phyloP scores from a whole-genome alignment of 2,888 invertebrate genomes.

The Papilio gigon region DNA sequence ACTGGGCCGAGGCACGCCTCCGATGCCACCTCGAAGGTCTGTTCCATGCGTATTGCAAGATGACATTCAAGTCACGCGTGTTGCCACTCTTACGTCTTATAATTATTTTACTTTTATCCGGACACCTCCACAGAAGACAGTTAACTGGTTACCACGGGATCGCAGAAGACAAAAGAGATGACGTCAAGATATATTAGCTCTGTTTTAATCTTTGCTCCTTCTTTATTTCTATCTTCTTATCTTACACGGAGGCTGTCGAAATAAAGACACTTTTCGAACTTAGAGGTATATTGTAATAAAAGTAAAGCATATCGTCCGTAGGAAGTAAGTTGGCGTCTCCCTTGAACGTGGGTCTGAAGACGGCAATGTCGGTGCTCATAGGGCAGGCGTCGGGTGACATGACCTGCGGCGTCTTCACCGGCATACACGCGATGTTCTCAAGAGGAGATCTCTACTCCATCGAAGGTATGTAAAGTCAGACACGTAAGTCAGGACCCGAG shows the following conservation, averaged over 20 bases:
- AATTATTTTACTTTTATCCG: no score
- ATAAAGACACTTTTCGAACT: no score
- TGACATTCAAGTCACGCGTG: background rate
- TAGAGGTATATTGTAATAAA: background rate
- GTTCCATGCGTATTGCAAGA: background rate
- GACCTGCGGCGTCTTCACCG: slow-evolving; percentile 47
- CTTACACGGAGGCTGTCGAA: no score
- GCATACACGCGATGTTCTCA: slow-evolving; percentile 50
- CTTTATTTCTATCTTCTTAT: no score
- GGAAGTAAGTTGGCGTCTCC: slow-evolving; percentile 50
- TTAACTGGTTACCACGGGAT: no score
- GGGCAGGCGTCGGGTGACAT: slow-evolving; percentile 29
- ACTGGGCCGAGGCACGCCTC: slow-evolving; percentile 55
- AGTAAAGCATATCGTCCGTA: slow-evolving; percentile 26
- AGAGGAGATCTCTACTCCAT: slow-evolving; percentile 51
- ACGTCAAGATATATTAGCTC: no score
- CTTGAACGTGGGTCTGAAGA: slow-evolving; percentile 38
- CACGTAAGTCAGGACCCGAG: no score
- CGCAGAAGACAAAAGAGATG: no score
- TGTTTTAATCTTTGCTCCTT: no score
- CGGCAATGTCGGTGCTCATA: slow-evolving; percentile 43
- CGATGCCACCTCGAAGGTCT: slow-evolving; percentile 58
- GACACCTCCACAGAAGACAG: no score
- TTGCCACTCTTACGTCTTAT: no score
- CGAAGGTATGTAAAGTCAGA: slow-evolving; percentile 48